Base-by-base conservation (phyloP, 2,797 vertebrate species). In the Carduelis carduelis region DNA sequence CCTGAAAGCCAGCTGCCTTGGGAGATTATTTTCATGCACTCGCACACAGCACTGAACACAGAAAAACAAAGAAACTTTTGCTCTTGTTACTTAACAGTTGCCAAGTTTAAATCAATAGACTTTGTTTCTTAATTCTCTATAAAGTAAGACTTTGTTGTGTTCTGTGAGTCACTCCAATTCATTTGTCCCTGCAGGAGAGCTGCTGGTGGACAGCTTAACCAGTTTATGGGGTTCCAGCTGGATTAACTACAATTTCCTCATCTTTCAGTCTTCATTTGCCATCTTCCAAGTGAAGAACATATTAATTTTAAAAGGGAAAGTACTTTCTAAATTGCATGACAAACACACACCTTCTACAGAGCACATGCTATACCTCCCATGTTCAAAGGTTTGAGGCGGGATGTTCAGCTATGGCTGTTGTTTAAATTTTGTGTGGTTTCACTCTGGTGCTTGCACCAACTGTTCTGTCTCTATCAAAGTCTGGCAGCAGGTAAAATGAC, bases 1-100 rank as follows among this genome's bases (percentile, higher is more conserved):
- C 18, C 65, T 47, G 46, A 85, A 91, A 81, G 39, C 76, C 82
- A 85, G 20, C 47, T 64, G 82, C 89, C 82, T 69, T 64, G 32
- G 71, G 74, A 82, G 82, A 83, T 87, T 55, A 43, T 72, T 92
- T 83, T 61, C 79, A n/a, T 59, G 30, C 34, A 46, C 39, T 92
- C 61, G 61, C 46, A 79, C 37, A 23, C 28, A 81, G 66, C 24
- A 19, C 22, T 1, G 2, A 71, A 46, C 43, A 47, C 1, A 87
- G 71, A 21, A 50, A 92, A 96, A 89, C 72, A 96, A 89, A 94
- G 84, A 64, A 83, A 83, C 78, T 93, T 88, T 53, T 78, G 49
- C 76, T 92, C 61, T 52, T 57, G 39, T 64, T 87, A 52, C 59
- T 89, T 69, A 72, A 69, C 39, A 81, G 52, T 41, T 78, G 56